These are phyloP conservation scores for Tyria jacobaeae DNA, from an alignment of 2,888 invertebrate species.

Conservation along the genomic window DNA sequence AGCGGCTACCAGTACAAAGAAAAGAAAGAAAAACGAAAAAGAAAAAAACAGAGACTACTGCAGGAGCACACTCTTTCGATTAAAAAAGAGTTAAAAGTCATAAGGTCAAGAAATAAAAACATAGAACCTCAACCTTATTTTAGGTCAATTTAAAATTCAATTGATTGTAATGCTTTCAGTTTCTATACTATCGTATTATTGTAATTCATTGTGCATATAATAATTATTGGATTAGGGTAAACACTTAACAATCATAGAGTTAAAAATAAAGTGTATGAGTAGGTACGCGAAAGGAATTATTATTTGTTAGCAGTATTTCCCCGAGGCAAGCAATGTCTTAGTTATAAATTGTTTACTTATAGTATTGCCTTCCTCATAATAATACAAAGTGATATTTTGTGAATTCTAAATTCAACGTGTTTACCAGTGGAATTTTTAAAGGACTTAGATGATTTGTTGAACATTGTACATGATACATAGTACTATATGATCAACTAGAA, in stretches of 20 bases:
- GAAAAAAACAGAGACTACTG: too few species aligned
- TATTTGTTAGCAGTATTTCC: not conserved
- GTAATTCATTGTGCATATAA: not conserved
- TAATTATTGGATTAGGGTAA: not conserved
- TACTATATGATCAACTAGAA: not conserved
- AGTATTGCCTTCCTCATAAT: not conserved
- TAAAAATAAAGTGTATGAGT: not conserved
- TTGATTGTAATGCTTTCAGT: too few species aligned
- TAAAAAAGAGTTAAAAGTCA: too few species aligned
- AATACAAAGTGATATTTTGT: not conserved
- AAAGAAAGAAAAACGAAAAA: too few species aligned
- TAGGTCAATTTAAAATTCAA: too few species aligned
- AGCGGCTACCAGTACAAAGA: too few species aligned
- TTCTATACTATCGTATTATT: not conserved
- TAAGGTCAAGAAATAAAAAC: too few species aligned
- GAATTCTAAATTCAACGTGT: not conserved
- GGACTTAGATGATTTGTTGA: not conserved
- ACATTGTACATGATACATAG: not conserved
- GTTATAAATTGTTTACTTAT: not conserved
- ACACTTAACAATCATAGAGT: not conserved
- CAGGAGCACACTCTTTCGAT: too few species aligned
- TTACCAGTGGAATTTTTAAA: not conserved
- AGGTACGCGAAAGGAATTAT: not conserved
- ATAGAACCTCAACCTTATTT: too few species aligned
- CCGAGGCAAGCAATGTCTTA: not conserved